Evolutionary conservation across 2,888 invertebrate species (phyloP).

Genomic region (Athetis lepigone): DNA sequence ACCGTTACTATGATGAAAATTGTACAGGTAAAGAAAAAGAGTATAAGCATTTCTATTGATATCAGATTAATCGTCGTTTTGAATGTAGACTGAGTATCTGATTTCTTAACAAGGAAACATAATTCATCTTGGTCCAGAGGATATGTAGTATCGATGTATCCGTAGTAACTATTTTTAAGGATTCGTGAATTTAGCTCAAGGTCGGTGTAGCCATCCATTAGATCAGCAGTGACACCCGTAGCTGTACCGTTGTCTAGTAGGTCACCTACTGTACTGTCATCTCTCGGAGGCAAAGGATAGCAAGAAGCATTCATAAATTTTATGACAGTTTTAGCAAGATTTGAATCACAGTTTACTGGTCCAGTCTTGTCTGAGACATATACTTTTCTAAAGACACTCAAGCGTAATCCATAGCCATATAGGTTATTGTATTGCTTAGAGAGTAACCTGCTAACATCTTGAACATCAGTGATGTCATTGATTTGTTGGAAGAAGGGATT

Average conservation of each 20-base stretch:
- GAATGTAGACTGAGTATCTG: conserved; percentile 86
- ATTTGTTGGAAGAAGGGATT: conserved; percentile 86
- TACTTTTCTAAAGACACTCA: conserved; percentile 82
- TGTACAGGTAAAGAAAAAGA: conserved; percentile 75
- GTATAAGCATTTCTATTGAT: conserved; percentile 73
- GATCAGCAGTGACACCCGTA: conserved; percentile 85
- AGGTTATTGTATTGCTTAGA: conserved; percentile 78
- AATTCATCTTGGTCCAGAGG: conserved; percentile 89
- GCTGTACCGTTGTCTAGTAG: conserved; percentile 83
- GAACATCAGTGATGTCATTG: conserved; percentile 79
- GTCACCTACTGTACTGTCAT: conserved; percentile 84
- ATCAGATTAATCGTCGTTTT: conserved; percentile 81
- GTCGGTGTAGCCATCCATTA: conserved; percentile 88
- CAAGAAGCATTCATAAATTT: conserved; percentile 82
- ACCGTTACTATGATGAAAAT: conserved; percentile 73
- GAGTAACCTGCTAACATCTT: conserved; percentile 75
- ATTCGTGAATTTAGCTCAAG: conserved; percentile 89
- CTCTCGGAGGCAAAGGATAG: conserved; percentile 78
- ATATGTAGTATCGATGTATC: conserved; percentile 88
- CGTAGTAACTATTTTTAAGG: conserved; percentile 85
- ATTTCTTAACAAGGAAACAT: conserved; percentile 89
- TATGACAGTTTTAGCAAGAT: conserved; percentile 77
- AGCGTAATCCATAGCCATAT: conserved; percentile 75
- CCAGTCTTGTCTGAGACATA: conserved; percentile 76
- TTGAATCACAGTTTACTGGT: conserved; percentile 77